Evolutionary conservation across 2,888 invertebrate genomes (phyloP).

Genomic region (Heliconius cydno): DNA sequence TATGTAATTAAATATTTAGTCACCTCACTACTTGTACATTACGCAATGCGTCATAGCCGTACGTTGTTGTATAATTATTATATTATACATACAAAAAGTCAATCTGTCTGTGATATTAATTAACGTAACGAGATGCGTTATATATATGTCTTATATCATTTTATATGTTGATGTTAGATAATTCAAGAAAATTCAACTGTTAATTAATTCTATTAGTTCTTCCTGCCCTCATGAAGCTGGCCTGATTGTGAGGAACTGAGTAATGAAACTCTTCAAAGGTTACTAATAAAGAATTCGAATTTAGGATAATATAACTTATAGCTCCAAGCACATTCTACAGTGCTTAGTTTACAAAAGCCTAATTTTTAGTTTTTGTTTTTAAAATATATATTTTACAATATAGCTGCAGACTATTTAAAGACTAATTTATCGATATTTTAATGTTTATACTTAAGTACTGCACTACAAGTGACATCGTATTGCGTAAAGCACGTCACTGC

Average conservation of each 20-base stretch:
- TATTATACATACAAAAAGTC: constrained; percentile 18
- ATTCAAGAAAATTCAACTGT: no score
- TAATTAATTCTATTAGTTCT: no score
- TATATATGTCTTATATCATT: neutral
- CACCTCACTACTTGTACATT: constrained; percentile 27
- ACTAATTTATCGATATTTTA: constrained; percentile 19
- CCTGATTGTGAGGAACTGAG: no score
- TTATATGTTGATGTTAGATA: constrained; percentile 6
- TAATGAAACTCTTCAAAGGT: no score
- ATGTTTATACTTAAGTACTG: neutral
- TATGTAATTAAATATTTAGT: neutral
- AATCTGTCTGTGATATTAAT: constrained; percentile 6
- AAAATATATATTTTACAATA: neutral
- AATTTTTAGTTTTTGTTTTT: no score
- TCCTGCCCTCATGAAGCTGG: no score
- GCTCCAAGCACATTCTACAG: no score
- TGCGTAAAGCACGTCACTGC: constrained; percentile 60
- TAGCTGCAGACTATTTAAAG: neutral
- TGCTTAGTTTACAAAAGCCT: no score
- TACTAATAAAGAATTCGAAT: no score
- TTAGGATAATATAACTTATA: no score
- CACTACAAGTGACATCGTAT: constrained; percentile 61
- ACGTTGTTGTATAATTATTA: constrained; percentile 1
- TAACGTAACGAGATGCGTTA: constrained; percentile 5
- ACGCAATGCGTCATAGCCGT: constrained; percentile 42